Evolutionary conservation across 2,888 invertebrate species (phyloP), one percentile per base, ranked within the genome.

Genomic region (Tachina lurida): DNA sequence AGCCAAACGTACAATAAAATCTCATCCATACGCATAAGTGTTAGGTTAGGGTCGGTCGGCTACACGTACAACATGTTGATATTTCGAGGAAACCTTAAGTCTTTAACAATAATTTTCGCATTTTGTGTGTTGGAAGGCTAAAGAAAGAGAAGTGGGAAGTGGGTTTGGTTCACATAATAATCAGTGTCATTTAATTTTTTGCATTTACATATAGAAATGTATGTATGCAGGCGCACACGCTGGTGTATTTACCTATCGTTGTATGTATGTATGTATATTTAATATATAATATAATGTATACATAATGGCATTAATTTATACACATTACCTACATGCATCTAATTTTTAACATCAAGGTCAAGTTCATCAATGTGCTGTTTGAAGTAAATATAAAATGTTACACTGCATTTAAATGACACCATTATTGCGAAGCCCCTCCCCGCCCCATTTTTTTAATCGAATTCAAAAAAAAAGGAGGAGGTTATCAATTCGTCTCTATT

Each of bases 41-140:
- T 65, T 47, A 65, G 73, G 73, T 73, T 80, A 80, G 71, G 73
- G 73, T 65, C 54, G 65, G 22, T 54, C 31, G 47, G 56, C 39
- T 67, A 45, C 49, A 70, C 62, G 68, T n/a, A 10, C 39, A 60
- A 58, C n/a, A 67, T 54, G 45, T 56, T 70, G 13, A 49, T 73
- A 65, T n/a, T 56, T 39, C 56, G 22, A 63, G 43, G 47, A 78
- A 78, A 71, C 70, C 71, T 79, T 63, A 79, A 65, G 65, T 41
- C 65, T 73, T 65, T 49, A 73, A 58, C 49, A n/a, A 54, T 49
- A 47, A 68, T 52, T 52, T 60, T 52, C 9, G 19, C 52, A 43
- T 41, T 54, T 68, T 22, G n/a, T 52, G 12, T 54, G 52, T 63
- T n/a, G 49, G 43, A 12, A 5, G 10, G 17, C 31, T 43, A 13